Conservation (phyloP, 2,888 invertebrate genomes). For the Amphimallon solstitiale region DNA sequence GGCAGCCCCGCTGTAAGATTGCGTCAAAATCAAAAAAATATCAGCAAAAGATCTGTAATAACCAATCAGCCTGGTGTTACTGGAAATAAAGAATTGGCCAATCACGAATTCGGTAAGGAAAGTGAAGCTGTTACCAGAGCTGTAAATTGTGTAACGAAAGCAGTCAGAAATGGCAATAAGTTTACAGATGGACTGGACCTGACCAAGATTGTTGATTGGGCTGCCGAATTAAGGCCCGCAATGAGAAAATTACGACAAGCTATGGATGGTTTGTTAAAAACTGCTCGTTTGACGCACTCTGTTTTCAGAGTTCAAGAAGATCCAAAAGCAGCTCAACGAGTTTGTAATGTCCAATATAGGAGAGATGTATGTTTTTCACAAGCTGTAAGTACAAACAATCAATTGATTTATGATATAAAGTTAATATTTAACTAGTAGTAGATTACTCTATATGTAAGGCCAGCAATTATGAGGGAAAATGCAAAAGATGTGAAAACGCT, state of each 20-base stretch:
- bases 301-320: conserved; percentile 85
- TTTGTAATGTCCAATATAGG: conserved; percentile 79
- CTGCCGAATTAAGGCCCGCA: conserved; percentile 79
- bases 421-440: too few relatives aligned
- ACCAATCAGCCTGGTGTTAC: conserved; percentile 49
- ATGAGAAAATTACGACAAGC: conserved; percentile 83
- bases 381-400: conserved; percentile 71
- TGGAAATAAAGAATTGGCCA: conserved; percentile 45
- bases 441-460: too few relatives aligned
- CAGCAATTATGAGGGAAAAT: too few relatives aligned
- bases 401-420: too few relatives aligned
- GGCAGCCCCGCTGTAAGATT: conserved; percentile 77
- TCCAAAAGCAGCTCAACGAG: conserved; percentile 77
- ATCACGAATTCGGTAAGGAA: conserved; percentile 50
- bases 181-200: conserved; percentile 78
- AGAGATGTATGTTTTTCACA: conserved; percentile 93
- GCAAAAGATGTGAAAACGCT: too few relatives aligned
- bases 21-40: conserved; percentile 62
- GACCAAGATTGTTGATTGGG: conserved; percentile 78
- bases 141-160: conserved; percentile 66
- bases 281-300: conserved; percentile 83
- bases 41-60: conserved; percentile 49
- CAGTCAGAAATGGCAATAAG: conserved; percentile 74
- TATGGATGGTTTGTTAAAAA: conserved; percentile 79
- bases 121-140: conserved; percentile 62